Conservation (phyloP, 2,113 vertebrate genomes). For the Sakesphorus luctuosus region DNA sequence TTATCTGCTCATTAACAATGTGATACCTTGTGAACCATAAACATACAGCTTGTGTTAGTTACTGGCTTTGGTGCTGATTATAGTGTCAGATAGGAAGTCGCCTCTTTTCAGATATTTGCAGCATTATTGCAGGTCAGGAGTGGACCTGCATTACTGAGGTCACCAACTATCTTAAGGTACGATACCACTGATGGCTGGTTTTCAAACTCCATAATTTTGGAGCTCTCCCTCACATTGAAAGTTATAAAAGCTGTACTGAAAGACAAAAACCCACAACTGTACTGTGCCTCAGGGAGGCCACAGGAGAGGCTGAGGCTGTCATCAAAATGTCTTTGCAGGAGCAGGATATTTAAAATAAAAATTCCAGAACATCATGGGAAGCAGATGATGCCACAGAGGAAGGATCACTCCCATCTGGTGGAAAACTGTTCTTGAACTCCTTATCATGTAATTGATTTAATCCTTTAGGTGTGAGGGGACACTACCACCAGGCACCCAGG, state of each 20-base stretch:
- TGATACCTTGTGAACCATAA: conserved; percentile 63
- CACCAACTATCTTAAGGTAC: neutral
- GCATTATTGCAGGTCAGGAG: neutral
- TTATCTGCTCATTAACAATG: conserved; percentile 66
- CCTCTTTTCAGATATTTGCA: neutral
- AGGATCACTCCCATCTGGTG: neutral
- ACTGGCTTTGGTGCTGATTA: conserved; percentile 23
- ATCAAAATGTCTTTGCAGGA: neutral
- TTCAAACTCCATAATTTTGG: neutral
- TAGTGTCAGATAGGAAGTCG: neutral
- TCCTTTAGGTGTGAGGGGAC: neutral
- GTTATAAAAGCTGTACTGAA: neutral
- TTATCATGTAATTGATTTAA: neutral
- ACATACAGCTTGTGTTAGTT: conserved; percentile 27
- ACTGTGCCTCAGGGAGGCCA: neutral
- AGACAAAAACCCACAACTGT: neutral
- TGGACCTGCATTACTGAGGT: neutral
- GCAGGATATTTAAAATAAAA: neutral
- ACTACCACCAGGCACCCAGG: neutral
- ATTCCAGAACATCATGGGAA: neutral
- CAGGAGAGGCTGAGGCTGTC: neutral
- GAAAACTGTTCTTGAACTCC: neutral
- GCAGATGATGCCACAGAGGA: neutral
- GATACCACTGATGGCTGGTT: neutral
- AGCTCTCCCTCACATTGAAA: neutral